Conservation (phyloP, 2,888 invertebrate genomes). For the Scaptomyza cyrtandrae region DNA sequence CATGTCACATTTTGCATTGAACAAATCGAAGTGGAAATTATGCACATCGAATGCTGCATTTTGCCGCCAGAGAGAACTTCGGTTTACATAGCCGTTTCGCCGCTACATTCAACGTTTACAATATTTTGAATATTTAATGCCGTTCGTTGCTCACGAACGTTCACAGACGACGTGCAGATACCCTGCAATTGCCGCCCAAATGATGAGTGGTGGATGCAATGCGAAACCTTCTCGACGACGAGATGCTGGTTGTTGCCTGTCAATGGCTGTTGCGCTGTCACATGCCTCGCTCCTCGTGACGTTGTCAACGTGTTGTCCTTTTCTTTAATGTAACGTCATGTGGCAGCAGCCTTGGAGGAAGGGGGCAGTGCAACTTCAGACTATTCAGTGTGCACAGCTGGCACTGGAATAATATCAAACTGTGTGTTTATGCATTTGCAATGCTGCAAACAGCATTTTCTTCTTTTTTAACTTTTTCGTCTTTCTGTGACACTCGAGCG, state of each 20-base stretch:
- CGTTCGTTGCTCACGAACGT: conserved; percentile 7
- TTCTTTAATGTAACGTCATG: conserved; percentile 15
- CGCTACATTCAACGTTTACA: conserved; percentile 67
- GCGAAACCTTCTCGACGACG: not conserved
- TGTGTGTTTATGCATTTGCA: conserved; percentile 78
- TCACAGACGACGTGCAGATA: conserved; percentile 35
- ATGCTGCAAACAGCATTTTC: conserved; percentile 55
- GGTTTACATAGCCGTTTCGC: conserved; percentile 31
- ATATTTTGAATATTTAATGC: conserved; percentile 78
- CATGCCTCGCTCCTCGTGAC: conserved; percentile 34
- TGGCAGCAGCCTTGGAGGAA: not conserved
- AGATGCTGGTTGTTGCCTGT: conserved; percentile 25
- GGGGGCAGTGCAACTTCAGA: conserved; percentile 22
- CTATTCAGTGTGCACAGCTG: conserved; percentile 70
- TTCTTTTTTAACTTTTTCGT: conserved; percentile 9
- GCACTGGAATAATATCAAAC: conserved; percentile 77
- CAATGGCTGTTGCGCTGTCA: conserved; percentile 55
- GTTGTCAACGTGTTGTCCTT: conserved; percentile 44
- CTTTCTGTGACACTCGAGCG: conserved; percentile 37
- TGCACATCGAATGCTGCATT: conserved; percentile 68
- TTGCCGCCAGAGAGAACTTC: conserved; percentile 21
- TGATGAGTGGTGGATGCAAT: conserved; percentile 2
- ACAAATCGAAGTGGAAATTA: conserved; percentile 76
- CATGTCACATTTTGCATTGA: conserved; percentile 61
- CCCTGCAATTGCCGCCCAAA: conserved; percentile 19